Base-by-base conservation (phyloP, 2,888 invertebrate genomes). In the Pristionchus fissidentatus region DNA sequence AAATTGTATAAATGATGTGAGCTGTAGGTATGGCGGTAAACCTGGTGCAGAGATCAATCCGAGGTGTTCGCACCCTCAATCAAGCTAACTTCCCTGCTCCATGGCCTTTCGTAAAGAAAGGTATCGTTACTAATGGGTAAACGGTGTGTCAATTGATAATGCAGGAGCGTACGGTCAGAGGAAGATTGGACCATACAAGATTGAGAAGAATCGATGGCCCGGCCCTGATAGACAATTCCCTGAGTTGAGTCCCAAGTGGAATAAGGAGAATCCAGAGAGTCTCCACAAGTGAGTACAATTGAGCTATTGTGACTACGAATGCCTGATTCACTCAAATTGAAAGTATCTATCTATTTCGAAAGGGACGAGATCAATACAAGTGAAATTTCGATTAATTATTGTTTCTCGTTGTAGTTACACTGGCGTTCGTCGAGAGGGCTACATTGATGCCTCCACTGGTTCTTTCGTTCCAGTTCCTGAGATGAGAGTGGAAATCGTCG, bases 401-500 rank as follows among this genome's bases (percentile, higher is more conserved):
- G 29, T 77, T n/a, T 43, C 15, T 43, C 60, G 84, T 86, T 62
- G n/a, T 62, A 88, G 87, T 57, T 91, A 92, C 73, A 92, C 91
- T 0, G 88, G 89, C 8, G 91, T 90, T 13, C 88, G 88, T 78
- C 86, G 84, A 5, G 88, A 89, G 55, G 91, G 91, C 60, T 91
- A 84, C 79, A 77, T 83, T n/a, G 90, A 91, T 81, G 87, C 86
- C 32, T 46, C 43, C 15, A 92, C 87, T n/a, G 90, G 90, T 10
- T 84, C 89, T 49, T 93, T 91, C 85, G 88, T 90, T 1, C 87
- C 89, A n/a, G 92, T 98, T 4, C 95, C 96, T 0, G 97, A 98
- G 94, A 97, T 95, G 95, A 95, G 96, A 87, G 97, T 98, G 0
- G 96, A 97, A 92, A 92, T 98, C 26, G 95, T 98, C 84, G 97